Evolutionary conservation across 1,140 invertebrate genomes (phyloP).

Genomic region (Lasioglossum baleicum): DNA sequence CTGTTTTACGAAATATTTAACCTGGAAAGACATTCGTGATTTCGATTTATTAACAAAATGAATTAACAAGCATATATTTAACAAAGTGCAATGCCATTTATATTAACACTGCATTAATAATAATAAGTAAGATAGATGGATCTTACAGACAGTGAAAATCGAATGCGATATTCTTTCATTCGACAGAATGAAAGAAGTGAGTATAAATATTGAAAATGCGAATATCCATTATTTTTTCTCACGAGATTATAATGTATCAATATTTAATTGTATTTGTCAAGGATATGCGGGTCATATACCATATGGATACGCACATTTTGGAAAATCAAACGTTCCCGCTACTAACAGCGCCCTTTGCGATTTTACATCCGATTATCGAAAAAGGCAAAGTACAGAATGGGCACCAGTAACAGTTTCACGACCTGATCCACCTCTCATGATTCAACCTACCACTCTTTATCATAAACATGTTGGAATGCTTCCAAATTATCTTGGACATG

Average conservation of each 20-base stretch:
- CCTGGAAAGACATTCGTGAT: too few relatives aligned
- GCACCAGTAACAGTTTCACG: conserved; percentile 82
- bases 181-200: conserved; percentile 56
- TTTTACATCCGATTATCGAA: conserved; percentile 85
- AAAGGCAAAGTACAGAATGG: conserved; percentile 84
- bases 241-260: too few relatives aligned
- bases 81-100: too few relatives aligned
- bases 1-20: conserved; percentile 32
- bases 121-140: conserved; percentile 38
- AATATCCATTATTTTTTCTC: too few relatives aligned
- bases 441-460: conserved; percentile 82
- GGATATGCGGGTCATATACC: conserved; percentile 85
- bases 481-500: conserved; percentile 87
- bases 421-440: conserved; percentile 79
- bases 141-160: conserved; percentile 53
- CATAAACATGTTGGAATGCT: conserved; percentile 85
- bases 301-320: conserved; percentile 83
- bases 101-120: not conserved
- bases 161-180: conserved; percentile 57
- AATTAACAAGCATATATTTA: too few relatives aligned
- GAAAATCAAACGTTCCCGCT: conserved; percentile 82
- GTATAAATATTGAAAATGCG: not conserved
- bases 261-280: conserved; percentile 56
- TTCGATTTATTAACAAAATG: too few relatives aligned
- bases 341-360: conserved; percentile 84